Percentiles rank a stretch among this genome's conserved stretches.
Conservation (phyloP, 2,888 invertebrate species). For the Zygothrica quintamaculata region DNA sequence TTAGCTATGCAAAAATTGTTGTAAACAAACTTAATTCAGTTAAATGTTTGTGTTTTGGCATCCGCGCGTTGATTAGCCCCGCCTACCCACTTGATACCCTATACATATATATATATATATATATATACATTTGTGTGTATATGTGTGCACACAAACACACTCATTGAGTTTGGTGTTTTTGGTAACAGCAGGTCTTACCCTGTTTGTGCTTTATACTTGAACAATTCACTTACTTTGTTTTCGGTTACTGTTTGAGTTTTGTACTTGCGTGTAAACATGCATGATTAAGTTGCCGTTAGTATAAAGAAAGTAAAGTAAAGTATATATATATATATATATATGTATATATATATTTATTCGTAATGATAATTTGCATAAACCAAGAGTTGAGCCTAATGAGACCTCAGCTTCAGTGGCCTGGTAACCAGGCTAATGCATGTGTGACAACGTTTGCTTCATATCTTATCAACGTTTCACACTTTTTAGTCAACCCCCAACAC, state of each 20-base stretch:
- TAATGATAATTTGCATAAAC: slow-evolving; percentile 58
- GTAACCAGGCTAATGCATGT: slow-evolving; percentile 45
- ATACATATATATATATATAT: not conserved
- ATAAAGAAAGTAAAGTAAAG: slow-evolving; percentile 35
- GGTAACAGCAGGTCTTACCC: slow-evolving; percentile 13
- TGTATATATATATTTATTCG: too few species aligned
- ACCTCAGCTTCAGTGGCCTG: slow-evolving; percentile 4
- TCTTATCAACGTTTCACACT: slow-evolving; percentile 62
- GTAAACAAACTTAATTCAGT: slow-evolving; percentile 75
- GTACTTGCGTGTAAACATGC: slow-evolving; percentile 77
- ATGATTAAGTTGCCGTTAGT: slow-evolving; percentile 68
- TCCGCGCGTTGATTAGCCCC: slow-evolving; percentile 67
- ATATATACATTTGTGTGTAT: slow-evolving; percentile 4
- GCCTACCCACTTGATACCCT: not conserved
- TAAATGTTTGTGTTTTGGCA: slow-evolving; percentile 76
- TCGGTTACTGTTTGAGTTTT: slow-evolving; percentile 68
- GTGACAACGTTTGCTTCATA: slow-evolving; percentile 31
- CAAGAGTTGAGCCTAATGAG: slow-evolving; percentile 47
- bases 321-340: too few species aligned
- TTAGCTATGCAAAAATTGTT: slow-evolving; percentile 77
- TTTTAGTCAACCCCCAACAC: slow-evolving; percentile 42
- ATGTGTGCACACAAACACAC: not conserved
- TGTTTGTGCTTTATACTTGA: slow-evolving; percentile 31
- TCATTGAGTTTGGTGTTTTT: slow-evolving; percentile 3
- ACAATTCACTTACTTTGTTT: slow-evolving; percentile 57